These are phyloP conservation scores for Galaxea fascicularis DNA, from an alignment of 92 coral and sea anemone species.

Conservation along the genomic window DNA sequence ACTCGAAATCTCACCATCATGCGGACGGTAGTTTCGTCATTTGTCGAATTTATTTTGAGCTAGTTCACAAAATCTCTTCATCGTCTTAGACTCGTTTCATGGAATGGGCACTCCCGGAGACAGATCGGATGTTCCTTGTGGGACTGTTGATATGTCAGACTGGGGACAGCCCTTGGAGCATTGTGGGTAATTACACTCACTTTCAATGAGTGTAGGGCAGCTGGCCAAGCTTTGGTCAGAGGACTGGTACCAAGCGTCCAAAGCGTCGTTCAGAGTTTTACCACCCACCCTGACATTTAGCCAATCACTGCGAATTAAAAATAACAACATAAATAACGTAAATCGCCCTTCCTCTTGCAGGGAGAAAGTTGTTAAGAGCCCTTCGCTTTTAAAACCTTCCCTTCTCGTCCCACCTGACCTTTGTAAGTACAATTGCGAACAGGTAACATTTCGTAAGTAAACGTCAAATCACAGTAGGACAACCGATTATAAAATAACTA, in stretches of 20 bases:
- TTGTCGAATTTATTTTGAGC: background rate
- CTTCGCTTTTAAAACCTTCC: too few relatives aligned
- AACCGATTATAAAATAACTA: too few relatives aligned
- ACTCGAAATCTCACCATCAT: background rate
- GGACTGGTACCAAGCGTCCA: conserved; percentile 82
- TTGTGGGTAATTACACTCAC: conserved; percentile 5
- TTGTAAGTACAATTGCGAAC: too few relatives aligned
- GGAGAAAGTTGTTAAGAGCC: too few relatives aligned
- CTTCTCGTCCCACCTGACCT: too few relatives aligned
- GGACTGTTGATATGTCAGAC: background rate
- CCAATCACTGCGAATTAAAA: conserved; percentile 72
- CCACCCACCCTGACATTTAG: conserved; percentile 70
- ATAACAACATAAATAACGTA: background rate
- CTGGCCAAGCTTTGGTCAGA: conserved; percentile 26
- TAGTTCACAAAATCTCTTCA: background rate
- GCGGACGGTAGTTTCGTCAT: background rate
- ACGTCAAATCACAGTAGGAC: too few relatives aligned
- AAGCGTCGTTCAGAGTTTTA: conserved; percentile 71
- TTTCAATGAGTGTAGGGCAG: conserved; percentile 34
- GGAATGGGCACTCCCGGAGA: background rate
- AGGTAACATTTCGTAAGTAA: too few relatives aligned
- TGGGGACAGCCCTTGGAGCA: conserved; percentile 34
- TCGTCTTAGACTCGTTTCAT: background rate
- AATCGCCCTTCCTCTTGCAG: too few relatives aligned
- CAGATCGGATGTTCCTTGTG: background rate